phyloP scores from a whole-genome alignment of 2,888 invertebrate species.

The Amphipoea oculea region DNA sequence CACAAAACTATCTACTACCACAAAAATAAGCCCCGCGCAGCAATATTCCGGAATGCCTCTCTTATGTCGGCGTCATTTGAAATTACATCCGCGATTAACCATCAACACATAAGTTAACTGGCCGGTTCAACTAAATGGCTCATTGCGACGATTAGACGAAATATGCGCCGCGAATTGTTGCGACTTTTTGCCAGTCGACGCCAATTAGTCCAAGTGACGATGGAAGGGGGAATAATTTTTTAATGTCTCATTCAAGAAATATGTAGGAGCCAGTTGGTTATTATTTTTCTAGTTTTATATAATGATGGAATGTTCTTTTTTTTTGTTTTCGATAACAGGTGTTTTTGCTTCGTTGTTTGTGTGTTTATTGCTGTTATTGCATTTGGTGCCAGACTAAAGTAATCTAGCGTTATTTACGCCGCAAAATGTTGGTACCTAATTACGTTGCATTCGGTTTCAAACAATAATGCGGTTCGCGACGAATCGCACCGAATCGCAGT shows the following conservation, averaged over 20 bases:
- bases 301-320: background rate
- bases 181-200: slow-evolving; percentile 63
- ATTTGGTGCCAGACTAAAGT: background rate
- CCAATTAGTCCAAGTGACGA: slow-evolving; percentile 64
- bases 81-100: slow-evolving; percentile 85
- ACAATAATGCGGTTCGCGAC: background rate
- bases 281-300: slow-evolving; percentile 6
- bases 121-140: slow-evolving; percentile 75
- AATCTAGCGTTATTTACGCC: too few relatives aligned
- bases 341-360: background rate
- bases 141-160: slow-evolving; percentile 83
- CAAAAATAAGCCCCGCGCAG: slow-evolving; percentile 65
- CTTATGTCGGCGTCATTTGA: slow-evolving; percentile 76
- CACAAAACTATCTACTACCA: slow-evolving; percentile 53
- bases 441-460: background rate
- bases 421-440: background rate
- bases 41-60: slow-evolving; percentile 76
- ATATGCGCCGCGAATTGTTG: slow-evolving; percentile 77
- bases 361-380: background rate
- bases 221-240: slow-evolving; percentile 50
- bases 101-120: slow-evolving; percentile 66
- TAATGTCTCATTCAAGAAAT: slow-evolving; percentile 58
- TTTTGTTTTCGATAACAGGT: background rate
- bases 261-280: slow-evolving; percentile 26
- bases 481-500: too few relatives aligned